Conservation (phyloP, 2,797 vertebrate species). For the Enteromius mattozi region DNA sequence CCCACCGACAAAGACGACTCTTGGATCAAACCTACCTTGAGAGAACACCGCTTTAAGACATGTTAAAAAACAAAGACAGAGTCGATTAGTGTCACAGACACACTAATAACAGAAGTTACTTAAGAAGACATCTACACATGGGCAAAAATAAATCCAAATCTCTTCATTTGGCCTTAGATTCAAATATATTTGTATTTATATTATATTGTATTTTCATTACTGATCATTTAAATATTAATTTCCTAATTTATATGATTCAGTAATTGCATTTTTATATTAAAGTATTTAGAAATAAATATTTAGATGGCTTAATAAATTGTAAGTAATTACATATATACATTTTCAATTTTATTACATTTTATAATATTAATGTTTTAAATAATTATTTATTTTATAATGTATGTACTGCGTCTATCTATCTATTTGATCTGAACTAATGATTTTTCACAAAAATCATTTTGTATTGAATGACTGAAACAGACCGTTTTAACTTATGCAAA, state of each 20-base stretch:
- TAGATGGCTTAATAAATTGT: neutral
- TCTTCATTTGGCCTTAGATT: neutral
- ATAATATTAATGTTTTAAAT: neutral
- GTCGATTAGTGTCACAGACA: constrained; percentile 62
- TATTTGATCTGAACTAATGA: neutral
- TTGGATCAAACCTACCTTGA: constrained; percentile 67
- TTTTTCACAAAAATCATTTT: neutral
- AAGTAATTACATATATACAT: neutral
- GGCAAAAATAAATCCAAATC: constrained; percentile 27
- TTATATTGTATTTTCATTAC: too few species aligned
- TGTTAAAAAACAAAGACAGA: constrained; percentile 69
- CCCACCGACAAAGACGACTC: constrained; percentile 63
- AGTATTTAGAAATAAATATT: neutral
- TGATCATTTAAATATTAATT: neutral
- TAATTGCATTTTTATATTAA: neutral
- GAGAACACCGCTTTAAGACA: constrained; percentile 70
- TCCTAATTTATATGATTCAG: neutral
- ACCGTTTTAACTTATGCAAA: too few species aligned
- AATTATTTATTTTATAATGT: neutral
- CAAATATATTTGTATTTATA: neutral
- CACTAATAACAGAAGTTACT: constrained; percentile 45
- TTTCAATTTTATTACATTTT: neutral
- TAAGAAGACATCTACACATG: constrained; percentile 35
- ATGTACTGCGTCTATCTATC: too few species aligned
- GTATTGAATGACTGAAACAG: neutral